Percentiles rank a stretch among this genome's conserved stretches.
Conservation (phyloP, 2,113 vertebrate genomes). For the Stigmatopora nigra region DNA sequence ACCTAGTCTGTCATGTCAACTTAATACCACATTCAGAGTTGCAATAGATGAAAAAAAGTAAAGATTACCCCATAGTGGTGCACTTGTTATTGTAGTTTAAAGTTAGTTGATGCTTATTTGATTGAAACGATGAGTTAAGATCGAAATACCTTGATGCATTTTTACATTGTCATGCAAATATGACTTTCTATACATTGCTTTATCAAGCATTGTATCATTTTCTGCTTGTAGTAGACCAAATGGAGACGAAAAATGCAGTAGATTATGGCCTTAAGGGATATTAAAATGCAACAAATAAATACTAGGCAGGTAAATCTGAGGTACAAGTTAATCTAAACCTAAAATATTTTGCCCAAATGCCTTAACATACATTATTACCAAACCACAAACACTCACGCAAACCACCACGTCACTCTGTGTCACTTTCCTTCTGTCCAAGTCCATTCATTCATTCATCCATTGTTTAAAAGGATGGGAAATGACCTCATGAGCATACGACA, state of each 20-base stretch:
- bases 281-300: conserved; percentile 33
- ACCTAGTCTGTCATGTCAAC: background rate
- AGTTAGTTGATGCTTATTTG: background rate
- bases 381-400: conserved; percentile 8
- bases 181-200: background rate
- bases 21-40: background rate
- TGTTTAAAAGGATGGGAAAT: conserved; percentile 58
- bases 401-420: conserved; percentile 32
- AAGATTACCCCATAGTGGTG: background rate
- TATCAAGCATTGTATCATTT: conserved; percentile 13
- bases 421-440: conserved; percentile 23
- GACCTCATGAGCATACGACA: conserved; percentile 42
- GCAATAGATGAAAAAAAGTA: background rate
- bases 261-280: conserved; percentile 59
- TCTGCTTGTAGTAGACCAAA: background rate
- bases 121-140: background rate
- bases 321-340: background rate
- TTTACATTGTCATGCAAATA: background rate
- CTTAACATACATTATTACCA: too few species aligned
- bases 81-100: background rate
- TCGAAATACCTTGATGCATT: conserved; percentile 1
- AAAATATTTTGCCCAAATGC: background rate
- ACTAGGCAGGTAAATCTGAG: background rate
- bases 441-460: conserved; percentile 47
- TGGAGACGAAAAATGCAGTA: conserved; percentile 26